Evolutionary conservation across 1,140 invertebrate genomes (phyloP), one percentile per base, ranked within the genome.

Genomic region (Sitobion miscanthi): DNA sequence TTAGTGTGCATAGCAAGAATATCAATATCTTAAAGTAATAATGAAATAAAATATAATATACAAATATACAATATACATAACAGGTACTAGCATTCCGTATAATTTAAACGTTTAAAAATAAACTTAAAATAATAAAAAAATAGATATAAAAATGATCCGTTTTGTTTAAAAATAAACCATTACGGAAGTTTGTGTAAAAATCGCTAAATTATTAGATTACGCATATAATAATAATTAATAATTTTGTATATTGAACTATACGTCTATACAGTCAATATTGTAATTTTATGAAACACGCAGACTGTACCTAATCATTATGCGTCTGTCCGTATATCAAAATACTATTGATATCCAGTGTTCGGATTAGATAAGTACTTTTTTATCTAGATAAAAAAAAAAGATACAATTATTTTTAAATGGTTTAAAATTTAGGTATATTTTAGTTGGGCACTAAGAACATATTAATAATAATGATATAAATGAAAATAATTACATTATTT

Each of bases 1-100:
- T 90, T n/a, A 90, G 54, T 90, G 89, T 57, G 47, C 89, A 90
- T 30, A 69, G 38, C 38, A 20, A 69, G 89, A 90, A 90, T 90
- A 69, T 90, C 89, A 90, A 90, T 90, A 69, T 47, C 5, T 89
- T 25, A n/a, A 35, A n/a, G 30, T n/a, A 45, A 57, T 45, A 90
- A 69, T 62, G 57, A 45, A 90, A 90, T 45, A 90, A 49, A 90
- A 90, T 90, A 47, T 17, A 57, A 45, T 90, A 89, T 23, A 86
- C 47, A 47, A 25, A 86, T 49, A 49, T 4, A 35, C 5, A 52
- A 88, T 38, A n/a, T 17, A 77, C 14, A n/a, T n/a, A n/a, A 11
- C 30, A n/a, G 62, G 23, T 30, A 11, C 38, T 85, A 45, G 11
- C 4, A 62, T 45, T 62, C 9, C 11, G 23, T 6, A 90, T 90